Conservation (phyloP, 2,888 invertebrate genomes). For the Agrochola litura region DNA sequence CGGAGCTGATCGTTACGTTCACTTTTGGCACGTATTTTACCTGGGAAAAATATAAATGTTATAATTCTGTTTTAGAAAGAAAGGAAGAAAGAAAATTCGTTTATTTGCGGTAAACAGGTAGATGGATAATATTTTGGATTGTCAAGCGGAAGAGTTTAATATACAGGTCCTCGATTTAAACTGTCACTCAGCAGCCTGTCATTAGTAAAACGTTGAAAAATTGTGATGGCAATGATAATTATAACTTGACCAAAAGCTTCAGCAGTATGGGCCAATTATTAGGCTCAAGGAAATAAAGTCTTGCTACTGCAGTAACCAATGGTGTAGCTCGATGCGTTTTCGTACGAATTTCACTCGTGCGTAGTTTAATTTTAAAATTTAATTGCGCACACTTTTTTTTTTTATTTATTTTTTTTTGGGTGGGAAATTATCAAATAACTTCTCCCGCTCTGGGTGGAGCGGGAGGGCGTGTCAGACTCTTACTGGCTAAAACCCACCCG, state of each 20-base stretch:
- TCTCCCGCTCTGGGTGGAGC: no score
- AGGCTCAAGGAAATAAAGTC: background rate
- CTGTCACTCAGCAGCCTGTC: background rate
- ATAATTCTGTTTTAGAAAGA: background rate
- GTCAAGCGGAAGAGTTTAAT: no score
- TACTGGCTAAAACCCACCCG: no score
- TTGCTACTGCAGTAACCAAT: background rate
- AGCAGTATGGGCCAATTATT: background rate
- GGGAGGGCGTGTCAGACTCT: no score
- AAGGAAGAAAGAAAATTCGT: no score
- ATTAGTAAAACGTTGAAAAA: background rate
- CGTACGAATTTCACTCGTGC: no score
- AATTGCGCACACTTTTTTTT: no score
- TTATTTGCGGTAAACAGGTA: no score
- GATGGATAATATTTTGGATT: background rate
- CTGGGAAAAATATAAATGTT: conserved; percentile 83
- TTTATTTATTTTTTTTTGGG: no score
- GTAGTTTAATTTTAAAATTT: no score
- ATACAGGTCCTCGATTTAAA: background rate
- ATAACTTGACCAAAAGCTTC: background rate
- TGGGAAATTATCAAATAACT: no score
- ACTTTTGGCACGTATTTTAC: conserved; percentile 98
- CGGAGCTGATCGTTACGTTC: conserved; percentile 88
- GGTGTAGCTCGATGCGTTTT: background rate
- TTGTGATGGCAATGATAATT: no score